Conservation (phyloP, 2,113 vertebrate genomes). For the Calyptommatus sinebrachiatus region DNA sequence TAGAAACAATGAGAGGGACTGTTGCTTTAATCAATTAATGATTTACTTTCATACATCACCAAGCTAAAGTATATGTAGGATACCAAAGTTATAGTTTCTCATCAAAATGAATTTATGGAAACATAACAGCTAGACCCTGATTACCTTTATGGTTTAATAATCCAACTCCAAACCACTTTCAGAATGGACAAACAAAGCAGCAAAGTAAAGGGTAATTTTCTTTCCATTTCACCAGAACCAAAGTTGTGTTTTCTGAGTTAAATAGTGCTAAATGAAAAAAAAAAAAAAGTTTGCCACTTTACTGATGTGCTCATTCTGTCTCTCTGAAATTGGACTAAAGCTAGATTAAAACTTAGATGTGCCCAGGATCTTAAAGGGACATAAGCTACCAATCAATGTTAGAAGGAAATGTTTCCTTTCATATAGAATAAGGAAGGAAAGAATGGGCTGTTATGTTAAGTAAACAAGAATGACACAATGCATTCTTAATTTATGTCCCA, state of each 20-base stretch:
- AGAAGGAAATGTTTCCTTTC: background rate
- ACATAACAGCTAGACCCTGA: background rate
- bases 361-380: background rate
- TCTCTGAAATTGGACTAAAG: no score
- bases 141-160: no score
- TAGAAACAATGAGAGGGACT: background rate
- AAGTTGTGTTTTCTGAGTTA: no score
- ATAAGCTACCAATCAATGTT: background rate
- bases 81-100: background rate
- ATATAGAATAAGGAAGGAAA: no score
- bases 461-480: background rate
- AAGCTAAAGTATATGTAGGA: background rate
- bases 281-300: no score
- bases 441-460: background rate
- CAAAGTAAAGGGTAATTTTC: no score
- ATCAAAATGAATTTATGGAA: background rate
- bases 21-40: background rate
- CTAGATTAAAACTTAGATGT: no score
- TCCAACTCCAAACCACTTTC: no score
- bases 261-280: no score
- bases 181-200: no score
- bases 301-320: no score
- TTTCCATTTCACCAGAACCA: no score
- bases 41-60: background rate
- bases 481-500: background rate